phyloP scores from a whole-genome alignment of 2,797 vertebrate species.

The Pangasius larnaudii region DNA sequence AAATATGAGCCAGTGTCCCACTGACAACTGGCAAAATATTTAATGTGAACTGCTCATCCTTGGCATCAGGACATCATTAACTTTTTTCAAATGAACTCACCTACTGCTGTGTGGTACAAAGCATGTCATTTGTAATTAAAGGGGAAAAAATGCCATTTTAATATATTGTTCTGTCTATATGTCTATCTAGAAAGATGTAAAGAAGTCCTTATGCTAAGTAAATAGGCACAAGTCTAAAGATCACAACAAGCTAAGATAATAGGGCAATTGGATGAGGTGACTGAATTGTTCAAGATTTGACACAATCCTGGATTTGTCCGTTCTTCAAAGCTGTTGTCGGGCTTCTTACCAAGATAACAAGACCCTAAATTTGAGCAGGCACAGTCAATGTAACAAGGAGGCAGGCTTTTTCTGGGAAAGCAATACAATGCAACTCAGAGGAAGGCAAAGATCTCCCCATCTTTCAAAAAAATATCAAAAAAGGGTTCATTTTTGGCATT shows the following conservation, averaged over 20 bases:
- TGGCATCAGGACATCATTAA: constrained; percentile 12
- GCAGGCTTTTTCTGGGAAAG: not conserved
- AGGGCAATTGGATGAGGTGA: not conserved
- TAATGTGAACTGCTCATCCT: constrained; percentile 8
- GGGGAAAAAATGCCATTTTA: not conserved
- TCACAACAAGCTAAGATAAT: not conserved
- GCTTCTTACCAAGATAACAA: not conserved
- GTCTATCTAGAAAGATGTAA: not conserved
- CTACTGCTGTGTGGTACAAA: not conserved
- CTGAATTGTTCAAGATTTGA: not conserved
- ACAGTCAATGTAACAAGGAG: not conserved
- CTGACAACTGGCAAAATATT: constrained; percentile 30
- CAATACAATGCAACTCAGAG: too few relatives aligned
- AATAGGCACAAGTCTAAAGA: not conserved
- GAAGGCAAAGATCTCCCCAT: too few relatives aligned
- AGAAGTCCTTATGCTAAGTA: not conserved
- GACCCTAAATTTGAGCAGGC: not conserved
- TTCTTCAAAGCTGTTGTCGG: not conserved
- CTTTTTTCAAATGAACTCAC: constrained; percentile 17
- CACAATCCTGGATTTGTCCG: not conserved
- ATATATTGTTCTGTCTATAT: not conserved
- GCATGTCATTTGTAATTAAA: not conserved
- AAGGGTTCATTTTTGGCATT: too few relatives aligned
- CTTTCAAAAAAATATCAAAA: too few relatives aligned
- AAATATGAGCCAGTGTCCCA: not conserved